These are phyloP conservation scores for Heloderma charlesbogerti DNA, from an alignment of 2,113 vertebrate species.

Conservation along the genomic window DNA sequence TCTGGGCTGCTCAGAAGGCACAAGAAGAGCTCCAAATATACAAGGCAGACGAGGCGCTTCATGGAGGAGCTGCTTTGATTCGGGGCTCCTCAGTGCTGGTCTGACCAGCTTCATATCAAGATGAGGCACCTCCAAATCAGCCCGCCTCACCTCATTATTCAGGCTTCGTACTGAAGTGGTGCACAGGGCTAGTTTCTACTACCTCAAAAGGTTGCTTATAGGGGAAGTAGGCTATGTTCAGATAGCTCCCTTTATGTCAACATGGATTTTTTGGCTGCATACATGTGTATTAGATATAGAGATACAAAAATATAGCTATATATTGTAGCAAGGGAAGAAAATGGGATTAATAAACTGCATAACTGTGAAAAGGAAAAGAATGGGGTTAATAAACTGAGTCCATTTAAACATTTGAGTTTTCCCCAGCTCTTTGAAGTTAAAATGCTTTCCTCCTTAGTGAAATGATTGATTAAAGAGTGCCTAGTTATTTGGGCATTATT, in stretches of 20 bases:
- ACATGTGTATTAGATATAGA: not conserved
- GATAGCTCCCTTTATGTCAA: not conserved
- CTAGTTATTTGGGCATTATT: slow-evolving; percentile 58
- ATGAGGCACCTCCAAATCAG: too few relatives aligned
- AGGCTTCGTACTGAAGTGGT: too few relatives aligned
- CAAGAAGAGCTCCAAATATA: too few relatives aligned
- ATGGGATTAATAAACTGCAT: not conserved
- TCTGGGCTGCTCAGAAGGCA: too few relatives aligned
- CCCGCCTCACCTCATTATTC: too few relatives aligned
- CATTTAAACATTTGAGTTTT: not conserved
- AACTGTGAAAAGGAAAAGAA: not conserved
- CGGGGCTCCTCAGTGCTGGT: too few relatives aligned
- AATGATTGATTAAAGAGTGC: slow-evolving; percentile 52
- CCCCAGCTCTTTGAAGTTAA: slow-evolving; percentile 37
- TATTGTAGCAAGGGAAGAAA: not conserved
- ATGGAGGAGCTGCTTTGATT: too few relatives aligned
- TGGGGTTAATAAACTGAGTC: slow-evolving; percentile 29
- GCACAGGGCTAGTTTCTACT: too few relatives aligned
- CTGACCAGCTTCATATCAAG: too few relatives aligned
- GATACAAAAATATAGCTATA: not conserved
- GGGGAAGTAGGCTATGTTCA: too few relatives aligned
- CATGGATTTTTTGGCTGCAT: slow-evolving; percentile 1
- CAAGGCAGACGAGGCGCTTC: too few relatives aligned
- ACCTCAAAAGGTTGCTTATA: too few relatives aligned
- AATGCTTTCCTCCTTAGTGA: slow-evolving; percentile 5